Conservation (phyloP, 2,888 invertebrate species). For the Orthosia cruda region DNA sequence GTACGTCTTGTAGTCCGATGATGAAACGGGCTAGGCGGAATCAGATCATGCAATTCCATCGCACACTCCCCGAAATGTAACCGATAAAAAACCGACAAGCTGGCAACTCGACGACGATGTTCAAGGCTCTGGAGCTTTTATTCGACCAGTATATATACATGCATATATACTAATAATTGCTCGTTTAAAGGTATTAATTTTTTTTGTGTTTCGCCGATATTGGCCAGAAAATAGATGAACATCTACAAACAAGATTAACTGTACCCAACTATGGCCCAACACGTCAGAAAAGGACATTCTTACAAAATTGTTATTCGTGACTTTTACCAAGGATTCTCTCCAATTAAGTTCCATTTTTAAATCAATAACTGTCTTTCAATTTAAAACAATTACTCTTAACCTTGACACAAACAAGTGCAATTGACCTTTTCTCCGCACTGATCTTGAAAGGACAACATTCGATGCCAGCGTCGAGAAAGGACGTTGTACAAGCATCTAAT, state of each 20-base stretch:
- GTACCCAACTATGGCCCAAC: not conserved
- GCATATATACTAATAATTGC: no score
- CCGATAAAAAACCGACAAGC: no score
- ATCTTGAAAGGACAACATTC: slow-evolving; percentile 17
- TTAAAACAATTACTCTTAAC: slow-evolving; percentile 18
- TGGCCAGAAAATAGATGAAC: not conserved
- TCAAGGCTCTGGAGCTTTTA: no score
- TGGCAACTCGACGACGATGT: no score
- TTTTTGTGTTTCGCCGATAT: not conserved
- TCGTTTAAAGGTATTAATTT: no score
- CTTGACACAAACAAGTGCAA: slow-evolving; percentile 43
- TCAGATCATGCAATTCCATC: no score
- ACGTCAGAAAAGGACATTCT: no score
- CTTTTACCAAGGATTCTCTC: not conserved
- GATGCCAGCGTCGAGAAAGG: slow-evolving; percentile 3
- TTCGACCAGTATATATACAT: no score
- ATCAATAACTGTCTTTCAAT: slow-evolving; percentile 20
- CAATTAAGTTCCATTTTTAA: not conserved
- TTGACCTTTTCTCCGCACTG: slow-evolving; percentile 46
- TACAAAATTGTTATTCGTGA: not conserved
- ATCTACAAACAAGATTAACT: not conserved
- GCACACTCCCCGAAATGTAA: no score
- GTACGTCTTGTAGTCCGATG: no score
- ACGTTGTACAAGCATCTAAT: not conserved
- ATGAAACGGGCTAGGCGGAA: no score